Evolutionary conservation across 2,797 vertebrate genomes (phyloP).

Genomic region (Rhinogobio ventralis): DNA sequence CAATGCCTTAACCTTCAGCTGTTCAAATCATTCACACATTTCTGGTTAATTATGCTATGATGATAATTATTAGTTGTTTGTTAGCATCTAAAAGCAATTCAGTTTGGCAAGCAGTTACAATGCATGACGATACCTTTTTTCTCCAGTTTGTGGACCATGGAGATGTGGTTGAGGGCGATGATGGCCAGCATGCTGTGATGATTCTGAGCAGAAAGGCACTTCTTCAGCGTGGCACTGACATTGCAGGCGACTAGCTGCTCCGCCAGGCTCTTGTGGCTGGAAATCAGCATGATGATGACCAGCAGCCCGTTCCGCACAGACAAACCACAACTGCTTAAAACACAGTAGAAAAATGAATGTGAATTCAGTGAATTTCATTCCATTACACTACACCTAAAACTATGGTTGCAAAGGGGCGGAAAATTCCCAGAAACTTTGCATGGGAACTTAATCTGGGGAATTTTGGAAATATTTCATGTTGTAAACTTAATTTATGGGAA

Average conservation of each 20-base stretch:
- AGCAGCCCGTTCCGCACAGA: conserved; percentile 88
- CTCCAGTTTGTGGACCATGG: conserved; percentile 82
- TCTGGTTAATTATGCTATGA: not conserved
- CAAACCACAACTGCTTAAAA: conserved; percentile 78
- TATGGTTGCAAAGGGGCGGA: not conserved
- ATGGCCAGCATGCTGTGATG: conserved; percentile 79
- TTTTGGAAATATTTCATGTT: too few species aligned
- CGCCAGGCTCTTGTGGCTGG: conserved; percentile 85
- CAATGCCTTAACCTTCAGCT: not conserved
- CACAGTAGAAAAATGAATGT: not conserved
- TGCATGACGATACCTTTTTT: conserved; percentile 70
- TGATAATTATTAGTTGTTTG: not conserved
- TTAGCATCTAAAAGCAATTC: not conserved
- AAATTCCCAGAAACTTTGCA: too few species aligned
- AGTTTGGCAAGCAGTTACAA: not conserved
- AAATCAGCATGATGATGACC: conserved; percentile 86
- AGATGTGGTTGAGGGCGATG: conserved; percentile 83
- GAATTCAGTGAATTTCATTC: not conserved
- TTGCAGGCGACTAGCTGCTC: conserved; percentile 84
- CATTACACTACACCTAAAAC: not conserved
- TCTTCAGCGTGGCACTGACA: conserved; percentile 79
- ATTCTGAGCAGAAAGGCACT: conserved; percentile 72
- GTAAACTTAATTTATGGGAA: too few species aligned
- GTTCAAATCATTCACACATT: not conserved
- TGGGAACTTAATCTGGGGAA: too few species aligned